Evolutionary conservation across 2,888 invertebrate genomes (phyloP), one percentile per base, ranked within the genome.

Genomic region (Chalcosyrphus nemorum): DNA sequence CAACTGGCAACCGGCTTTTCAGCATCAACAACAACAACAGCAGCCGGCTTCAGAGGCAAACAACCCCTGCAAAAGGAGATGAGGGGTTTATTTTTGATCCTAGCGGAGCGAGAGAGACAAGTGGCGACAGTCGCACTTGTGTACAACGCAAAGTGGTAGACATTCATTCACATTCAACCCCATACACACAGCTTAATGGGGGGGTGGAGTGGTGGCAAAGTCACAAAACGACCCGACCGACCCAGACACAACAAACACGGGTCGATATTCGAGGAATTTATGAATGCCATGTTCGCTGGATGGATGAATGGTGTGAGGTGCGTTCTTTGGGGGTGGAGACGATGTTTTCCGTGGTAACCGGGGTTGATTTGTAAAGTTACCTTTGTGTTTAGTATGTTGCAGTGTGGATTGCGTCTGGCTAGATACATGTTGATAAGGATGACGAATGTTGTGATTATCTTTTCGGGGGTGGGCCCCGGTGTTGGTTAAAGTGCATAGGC

Each of bases 181-280:
- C 52, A 52, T 54, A 57, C 61, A 57, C 61, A 41, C 17, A 41
- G 59, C 24, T 63, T 35, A 71, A 68, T 68, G 56, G 43, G 32
- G 56, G 59, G n/a, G n/a, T n/a, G n/a, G n/a, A n/a, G n/a, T n/a
- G n/a, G n/a, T n/a, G n/a, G n/a, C n/a, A 65, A 74, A 74, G 78
- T 84, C 82, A n/a, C n/a, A 63, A 68, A 84, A 78, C 63, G 74
- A 70, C 74, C 84, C 84, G 68, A 66, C 84, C 84, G 74, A 66
- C 74, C 68, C 84, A 84, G 84, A 84, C 84, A 84, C 80, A 84
- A 84, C 84, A 84, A 80, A 80, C 84, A 27, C 59, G 70, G 84
- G 80, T 84, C 80, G 84, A 84, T 84, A 84, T 84, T 65, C 47
- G 17, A 75, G 84, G 80, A 80, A 84, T 84, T 74, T 74, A 63